phyloP scores from a whole-genome alignment of 1,140 invertebrate species.

The Plectrocnemia conspersa region DNA sequence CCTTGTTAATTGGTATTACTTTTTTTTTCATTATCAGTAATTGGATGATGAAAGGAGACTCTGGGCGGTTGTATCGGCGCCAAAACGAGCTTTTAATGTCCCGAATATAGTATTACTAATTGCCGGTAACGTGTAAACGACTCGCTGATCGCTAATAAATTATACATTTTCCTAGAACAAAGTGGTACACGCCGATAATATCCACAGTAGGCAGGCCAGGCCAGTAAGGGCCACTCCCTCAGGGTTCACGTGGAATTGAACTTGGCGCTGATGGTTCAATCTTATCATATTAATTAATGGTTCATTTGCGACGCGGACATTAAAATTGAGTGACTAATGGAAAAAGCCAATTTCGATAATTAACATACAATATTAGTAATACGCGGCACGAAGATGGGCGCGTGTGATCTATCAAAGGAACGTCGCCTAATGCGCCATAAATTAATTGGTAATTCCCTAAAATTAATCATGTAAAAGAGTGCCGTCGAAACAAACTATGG shows the following conservation, averaged over 20 bases:
- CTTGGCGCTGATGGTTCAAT: slow-evolving; percentile 17
- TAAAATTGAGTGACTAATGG: slow-evolving; percentile 10
- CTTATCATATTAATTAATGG: slow-evolving; percentile 24
- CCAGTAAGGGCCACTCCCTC: slow-evolving; percentile 18
- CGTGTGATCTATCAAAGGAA: no score
- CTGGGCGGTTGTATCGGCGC: no score
- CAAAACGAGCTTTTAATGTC: slow-evolving; percentile 23
- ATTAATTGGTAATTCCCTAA: no score
- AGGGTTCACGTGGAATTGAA: slow-evolving; percentile 22
- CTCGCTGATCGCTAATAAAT: slow-evolving; percentile 28
- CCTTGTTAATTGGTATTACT: no score
- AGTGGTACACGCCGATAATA: slow-evolving; percentile 1
- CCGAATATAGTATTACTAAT: slow-evolving; percentile 25
- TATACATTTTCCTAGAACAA: slow-evolving; percentile 19
- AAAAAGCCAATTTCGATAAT: slow-evolving; percentile 10
- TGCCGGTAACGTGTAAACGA: slow-evolving; percentile 22
- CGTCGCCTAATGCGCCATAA: no score
- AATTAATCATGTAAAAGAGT: no score
- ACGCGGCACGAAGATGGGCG: no score
- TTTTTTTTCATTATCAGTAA: no score
- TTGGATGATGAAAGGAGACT: no score
- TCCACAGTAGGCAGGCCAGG: slow-evolving; percentile 3
- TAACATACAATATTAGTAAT: no score
- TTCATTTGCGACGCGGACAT: slow-evolving; percentile 13
- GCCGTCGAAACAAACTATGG: no score